phyloP scores from a whole-genome alignment of 2,888 invertebrate species.

The Cryptocephalus moraei region DNA sequence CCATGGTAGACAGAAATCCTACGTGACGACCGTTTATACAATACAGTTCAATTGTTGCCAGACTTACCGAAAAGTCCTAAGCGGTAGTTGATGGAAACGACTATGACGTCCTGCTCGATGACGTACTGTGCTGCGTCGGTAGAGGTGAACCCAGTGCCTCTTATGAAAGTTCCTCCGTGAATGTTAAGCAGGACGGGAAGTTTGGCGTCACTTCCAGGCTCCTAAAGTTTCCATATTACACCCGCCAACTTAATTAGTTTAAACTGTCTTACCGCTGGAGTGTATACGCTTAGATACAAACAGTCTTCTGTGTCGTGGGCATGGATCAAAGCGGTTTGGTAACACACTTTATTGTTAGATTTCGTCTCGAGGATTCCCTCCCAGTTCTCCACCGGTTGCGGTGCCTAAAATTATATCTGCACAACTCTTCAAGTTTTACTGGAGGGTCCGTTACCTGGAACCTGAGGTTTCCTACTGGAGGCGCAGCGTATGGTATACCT shows the following conservation, averaged over 20 bases:
- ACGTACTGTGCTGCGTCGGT: not conserved
- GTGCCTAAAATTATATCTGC: slow-evolving; percentile 3
- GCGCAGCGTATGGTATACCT: slow-evolving; percentile 20
- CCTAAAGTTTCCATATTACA: not conserved
- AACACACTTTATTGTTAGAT: slow-evolving; percentile 7
- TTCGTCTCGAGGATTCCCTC: slow-evolving; percentile 8
- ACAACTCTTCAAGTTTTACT: not conserved
- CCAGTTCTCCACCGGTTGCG: slow-evolving; percentile 2
- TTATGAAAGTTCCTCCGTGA: not conserved
- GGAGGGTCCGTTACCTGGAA: slow-evolving; percentile 15
- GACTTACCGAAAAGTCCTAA: slow-evolving; percentile 1
- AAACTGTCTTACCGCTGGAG: slow-evolving; percentile 4
- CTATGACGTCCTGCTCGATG: not conserved
- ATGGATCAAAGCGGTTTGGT: slow-evolving; percentile 4
- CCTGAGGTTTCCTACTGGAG: slow-evolving; percentile 19
- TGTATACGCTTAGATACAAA: slow-evolving; percentile 12
- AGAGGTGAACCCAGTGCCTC: not conserved
- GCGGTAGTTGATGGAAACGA: slow-evolving; percentile 1
- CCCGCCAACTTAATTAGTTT: not conserved
- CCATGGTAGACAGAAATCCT: slow-evolving; percentile 18
- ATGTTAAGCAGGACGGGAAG: not conserved
- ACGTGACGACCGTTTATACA: not conserved
- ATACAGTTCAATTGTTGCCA: not conserved
- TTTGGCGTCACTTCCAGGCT: not conserved
- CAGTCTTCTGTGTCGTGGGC: slow-evolving; percentile 13